These are phyloP conservation scores for Microtus oregoni DNA, from an alignment of 2,113 vertebrate species.

Conservation along the genomic window DNA sequence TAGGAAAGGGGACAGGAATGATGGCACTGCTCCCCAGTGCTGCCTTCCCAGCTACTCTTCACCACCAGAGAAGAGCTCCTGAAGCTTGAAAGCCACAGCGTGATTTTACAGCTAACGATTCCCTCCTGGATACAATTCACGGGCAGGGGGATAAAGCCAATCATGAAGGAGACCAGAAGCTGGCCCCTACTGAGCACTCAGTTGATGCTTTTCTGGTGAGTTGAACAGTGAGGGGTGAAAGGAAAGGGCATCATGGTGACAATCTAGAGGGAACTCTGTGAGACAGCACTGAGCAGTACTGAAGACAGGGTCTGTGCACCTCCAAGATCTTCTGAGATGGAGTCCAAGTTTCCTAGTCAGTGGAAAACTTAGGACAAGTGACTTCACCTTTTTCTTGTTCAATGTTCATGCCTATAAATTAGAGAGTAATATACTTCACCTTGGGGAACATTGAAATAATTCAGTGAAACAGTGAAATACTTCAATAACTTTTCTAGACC, in stretches of 20 bases:
- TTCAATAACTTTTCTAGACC: background rate
- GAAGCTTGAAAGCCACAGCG: background rate
- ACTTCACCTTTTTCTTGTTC: background rate
- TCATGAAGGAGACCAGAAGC: background rate
- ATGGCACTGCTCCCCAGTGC: background rate
- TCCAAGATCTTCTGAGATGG: background rate
- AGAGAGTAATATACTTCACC: background rate
- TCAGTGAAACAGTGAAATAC: background rate
- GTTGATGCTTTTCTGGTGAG: background rate
- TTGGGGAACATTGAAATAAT: background rate
- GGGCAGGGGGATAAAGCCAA: background rate
- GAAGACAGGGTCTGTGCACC: background rate
- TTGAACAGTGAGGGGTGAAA: background rate
- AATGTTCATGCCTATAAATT: background rate
- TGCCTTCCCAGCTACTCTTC: background rate
- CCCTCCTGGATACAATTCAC: constrained; percentile 49
- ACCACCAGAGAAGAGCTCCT: background rate
- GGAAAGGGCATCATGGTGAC: background rate
- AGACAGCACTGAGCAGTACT: fast-evolving
- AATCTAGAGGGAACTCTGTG: background rate
- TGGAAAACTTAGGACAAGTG: background rate
- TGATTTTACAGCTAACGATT: constrained; percentile 27
- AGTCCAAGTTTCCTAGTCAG: background rate
- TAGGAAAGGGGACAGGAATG: constrained; percentile 46
- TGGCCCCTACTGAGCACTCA: background rate